These are phyloP conservation scores for Aplochiton taeniatus DNA, from an alignment of 2,797 vertebrate species.

Conservation along the genomic window DNA sequence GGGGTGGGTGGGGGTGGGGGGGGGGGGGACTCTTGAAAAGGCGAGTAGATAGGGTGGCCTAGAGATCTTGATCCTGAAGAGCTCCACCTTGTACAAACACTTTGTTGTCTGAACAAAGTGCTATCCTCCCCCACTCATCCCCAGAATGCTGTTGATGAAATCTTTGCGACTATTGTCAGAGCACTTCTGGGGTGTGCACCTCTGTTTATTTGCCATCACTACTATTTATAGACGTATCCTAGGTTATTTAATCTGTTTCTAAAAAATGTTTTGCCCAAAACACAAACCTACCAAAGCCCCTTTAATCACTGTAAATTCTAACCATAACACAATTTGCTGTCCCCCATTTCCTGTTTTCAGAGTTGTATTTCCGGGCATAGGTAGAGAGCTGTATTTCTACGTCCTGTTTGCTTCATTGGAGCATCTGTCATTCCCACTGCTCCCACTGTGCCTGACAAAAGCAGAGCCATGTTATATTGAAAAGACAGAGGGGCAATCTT, in stretches of 20 bases:
- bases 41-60: slow-evolving; percentile 47
- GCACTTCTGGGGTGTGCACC: background rate
- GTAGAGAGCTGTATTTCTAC: slow-evolving; percentile 63
- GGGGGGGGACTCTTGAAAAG: slow-evolving; percentile 37
- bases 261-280: background rate
- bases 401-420: slow-evolving; percentile 66
- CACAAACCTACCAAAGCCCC: background rate
- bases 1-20: no score
- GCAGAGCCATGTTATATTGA: slow-evolving; percentile 70
- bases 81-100: slow-evolving; percentile 34
- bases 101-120: slow-evolving; percentile 35
- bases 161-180: slow-evolving; percentile 21
- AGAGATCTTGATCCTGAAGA: slow-evolving; percentile 40
- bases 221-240: no score
- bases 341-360: slow-evolving; percentile 28
- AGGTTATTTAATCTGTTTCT: background rate
- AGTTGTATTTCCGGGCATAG: slow-evolving; percentile 33
- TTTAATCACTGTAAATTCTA: background rate
- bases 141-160: slow-evolving; percentile 10
- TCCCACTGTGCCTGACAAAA: slow-evolving; percentile 68
- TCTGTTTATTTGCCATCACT: background rate
- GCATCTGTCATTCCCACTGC: slow-evolving; percentile 66
- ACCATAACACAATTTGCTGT: background rate
- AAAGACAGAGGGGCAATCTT: slow-evolving; percentile 74
- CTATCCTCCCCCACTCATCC: slow-evolving; percentile 29